Evolutionary conservation across 2,797 vertebrate genomes (phyloP).

Genomic region (Pogonophryne albipinna): DNA sequence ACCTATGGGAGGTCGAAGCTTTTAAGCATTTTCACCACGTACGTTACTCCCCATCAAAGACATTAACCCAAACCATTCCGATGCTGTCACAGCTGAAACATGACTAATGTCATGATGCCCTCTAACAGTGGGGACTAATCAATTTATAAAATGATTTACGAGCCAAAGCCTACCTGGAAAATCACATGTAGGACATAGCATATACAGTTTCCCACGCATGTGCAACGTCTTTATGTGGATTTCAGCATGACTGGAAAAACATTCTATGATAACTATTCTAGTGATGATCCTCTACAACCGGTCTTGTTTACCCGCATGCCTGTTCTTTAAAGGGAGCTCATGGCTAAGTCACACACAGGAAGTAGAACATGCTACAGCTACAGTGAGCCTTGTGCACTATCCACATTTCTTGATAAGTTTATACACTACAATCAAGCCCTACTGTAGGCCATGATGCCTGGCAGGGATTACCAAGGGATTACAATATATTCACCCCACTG

Average conservation of each 20-base stretch:
- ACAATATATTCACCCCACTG: conserved; percentile 78
- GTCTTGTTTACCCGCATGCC: background rate
- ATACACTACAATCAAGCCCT: conserved; percentile 74
- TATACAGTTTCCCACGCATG: background rate
- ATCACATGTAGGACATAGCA: conserved; percentile 44
- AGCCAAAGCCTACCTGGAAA: conserved; percentile 19
- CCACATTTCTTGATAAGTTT: conserved; percentile 78
- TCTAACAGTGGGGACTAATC: conserved; percentile 47
- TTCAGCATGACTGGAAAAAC: conserved; percentile 27
- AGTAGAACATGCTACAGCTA: conserved; percentile 22
- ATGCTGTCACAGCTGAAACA: conserved; percentile 53
- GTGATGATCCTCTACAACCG: background rate
- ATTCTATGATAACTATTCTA: conserved; percentile 22
- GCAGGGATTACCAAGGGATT: conserved; percentile 83
- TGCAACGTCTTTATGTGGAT: conserved; percentile 28
- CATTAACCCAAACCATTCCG: conserved; percentile 55
- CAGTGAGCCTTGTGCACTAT: conserved; percentile 36
- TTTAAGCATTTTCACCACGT: conserved; percentile 67
- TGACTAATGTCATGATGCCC: conserved; percentile 53
- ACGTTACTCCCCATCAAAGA: conserved; percentile 23
- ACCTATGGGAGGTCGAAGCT: conserved; percentile 53
- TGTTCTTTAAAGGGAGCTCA: conserved; percentile 10
- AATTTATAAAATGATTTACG: conserved; percentile 54
- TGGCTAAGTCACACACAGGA: conserved; percentile 26
- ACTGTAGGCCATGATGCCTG: conserved; percentile 70